Percentiles rank a stretch among this genome's conserved stretches.
Conservation (phyloP, 2,113 vertebrate genomes). For the Cyanocitta stelleri region DNA sequence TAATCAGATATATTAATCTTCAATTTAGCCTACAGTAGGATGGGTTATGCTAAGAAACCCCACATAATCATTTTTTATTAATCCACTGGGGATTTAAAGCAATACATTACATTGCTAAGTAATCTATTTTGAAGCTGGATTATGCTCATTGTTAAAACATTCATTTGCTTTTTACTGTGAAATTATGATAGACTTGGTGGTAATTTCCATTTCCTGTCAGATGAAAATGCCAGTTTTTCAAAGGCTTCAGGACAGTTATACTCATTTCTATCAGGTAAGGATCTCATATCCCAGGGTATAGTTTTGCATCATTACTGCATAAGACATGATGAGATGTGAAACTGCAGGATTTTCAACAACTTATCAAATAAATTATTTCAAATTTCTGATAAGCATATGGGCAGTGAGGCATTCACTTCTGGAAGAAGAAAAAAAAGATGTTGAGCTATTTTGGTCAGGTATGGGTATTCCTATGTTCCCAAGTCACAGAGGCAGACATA, state of each 20-base stretch:
- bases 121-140: slow-evolving; percentile 5
- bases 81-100: neutral
- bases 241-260: neutral
- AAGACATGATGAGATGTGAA: neutral
- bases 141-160: neutral
- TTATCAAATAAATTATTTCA: neutral
- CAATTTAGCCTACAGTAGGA: neutral
- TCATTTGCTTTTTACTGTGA: neutral
- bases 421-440: neutral
- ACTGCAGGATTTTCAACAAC: neutral
- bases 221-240: neutral
- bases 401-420: neutral
- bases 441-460: neutral
- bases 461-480: neutral
- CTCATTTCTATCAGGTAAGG: neutral
- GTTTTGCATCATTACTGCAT: neutral
- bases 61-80: neutral
- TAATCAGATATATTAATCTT: neutral
- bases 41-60: neutral
- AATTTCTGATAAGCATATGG: neutral
- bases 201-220: neutral
- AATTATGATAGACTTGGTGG: neutral
- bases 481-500: neutral
- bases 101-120: neutral
- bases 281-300: neutral